Percentiles rank a stretch among this genome's conserved stretches.
phyloP scores from a whole-genome alignment of 2,113 vertebrate genomes.

The Myotis davidii region DNA sequence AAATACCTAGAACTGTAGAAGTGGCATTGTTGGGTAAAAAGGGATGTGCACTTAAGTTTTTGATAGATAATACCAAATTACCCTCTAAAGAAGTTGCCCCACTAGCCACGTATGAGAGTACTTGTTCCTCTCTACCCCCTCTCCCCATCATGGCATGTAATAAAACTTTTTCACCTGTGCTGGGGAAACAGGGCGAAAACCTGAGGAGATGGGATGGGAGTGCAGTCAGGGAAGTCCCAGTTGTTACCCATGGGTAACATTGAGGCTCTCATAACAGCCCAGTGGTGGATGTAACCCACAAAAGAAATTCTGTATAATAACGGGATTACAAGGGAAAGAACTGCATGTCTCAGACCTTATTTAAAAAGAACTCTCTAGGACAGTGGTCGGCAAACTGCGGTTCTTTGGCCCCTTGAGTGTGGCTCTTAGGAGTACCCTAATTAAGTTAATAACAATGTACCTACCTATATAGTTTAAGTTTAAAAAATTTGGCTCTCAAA shows the following conservation, averaged over 20 bases:
- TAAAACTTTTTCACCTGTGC: background rate
- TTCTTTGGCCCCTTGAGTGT: no score
- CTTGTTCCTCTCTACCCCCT: background rate
- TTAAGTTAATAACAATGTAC: no score
- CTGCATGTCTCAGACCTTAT: background rate
- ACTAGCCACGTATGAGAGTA: background rate
- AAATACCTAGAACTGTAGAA: constrained; percentile 15
- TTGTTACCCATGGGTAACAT: background rate
- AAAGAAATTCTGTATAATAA: background rate
- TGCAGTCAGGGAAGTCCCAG: background rate
- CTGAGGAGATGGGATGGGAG: background rate
- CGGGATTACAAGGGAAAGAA: background rate
- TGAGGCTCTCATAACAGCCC: background rate
- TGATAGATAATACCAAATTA: background rate
- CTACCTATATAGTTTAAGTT: no score
- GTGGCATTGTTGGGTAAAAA: background rate
- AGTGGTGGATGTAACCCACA: background rate
- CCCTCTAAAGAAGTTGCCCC: background rate
- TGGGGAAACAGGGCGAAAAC: background rate
- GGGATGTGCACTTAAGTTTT: background rate
- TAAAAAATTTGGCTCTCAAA: no score
- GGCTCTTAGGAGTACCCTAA: no score
- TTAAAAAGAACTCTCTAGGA: background rate
- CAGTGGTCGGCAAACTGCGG: no score
- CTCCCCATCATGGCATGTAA: background rate